Conservation (phyloP, 1,140 invertebrate genomes). For the Listronotus bonariensis region DNA sequence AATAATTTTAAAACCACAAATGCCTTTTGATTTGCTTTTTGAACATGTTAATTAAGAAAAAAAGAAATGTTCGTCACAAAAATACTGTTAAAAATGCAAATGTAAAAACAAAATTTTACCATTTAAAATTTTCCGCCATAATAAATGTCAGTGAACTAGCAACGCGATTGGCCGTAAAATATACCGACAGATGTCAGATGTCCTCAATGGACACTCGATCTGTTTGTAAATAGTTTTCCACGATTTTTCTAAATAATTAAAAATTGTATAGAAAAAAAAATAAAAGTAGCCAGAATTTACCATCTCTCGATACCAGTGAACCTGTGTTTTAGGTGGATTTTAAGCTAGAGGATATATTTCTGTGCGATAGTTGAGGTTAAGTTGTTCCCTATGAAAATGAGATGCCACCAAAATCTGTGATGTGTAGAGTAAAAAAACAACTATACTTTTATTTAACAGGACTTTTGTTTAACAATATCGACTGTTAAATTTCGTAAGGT, state of each 20-base stretch:
- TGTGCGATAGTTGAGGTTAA: slow-evolving; percentile 28
- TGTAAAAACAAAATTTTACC: too few species aligned
- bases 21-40: too few species aligned
- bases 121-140: slow-evolving; percentile 9
- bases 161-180: slow-evolving; percentile 1
- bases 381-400: slow-evolving; percentile 1
- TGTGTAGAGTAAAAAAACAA: slow-evolving; percentile 14
- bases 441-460: neutral
- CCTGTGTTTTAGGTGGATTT: slow-evolving; percentile 3
- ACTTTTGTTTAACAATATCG: neutral
- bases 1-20: too few species aligned
- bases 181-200: slow-evolving; percentile 23
- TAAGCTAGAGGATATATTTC: neutral
- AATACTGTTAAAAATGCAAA: too few species aligned
- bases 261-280: slow-evolving; percentile 5
- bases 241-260: slow-evolving; percentile 20
- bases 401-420: slow-evolving; percentile 17
- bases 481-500: neutral
- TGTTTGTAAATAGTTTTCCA: slow-evolving; percentile 35
- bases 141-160: slow-evolving; percentile 6
- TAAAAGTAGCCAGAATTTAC: slow-evolving; percentile 4
- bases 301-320: neutral
- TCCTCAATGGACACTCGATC: slow-evolving; percentile 26
- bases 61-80: too few species aligned
- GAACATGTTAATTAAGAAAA: too few species aligned